phyloP scores from a whole-genome alignment of 2,113 vertebrate species.

The Setophaga kirtlandii region DNA sequence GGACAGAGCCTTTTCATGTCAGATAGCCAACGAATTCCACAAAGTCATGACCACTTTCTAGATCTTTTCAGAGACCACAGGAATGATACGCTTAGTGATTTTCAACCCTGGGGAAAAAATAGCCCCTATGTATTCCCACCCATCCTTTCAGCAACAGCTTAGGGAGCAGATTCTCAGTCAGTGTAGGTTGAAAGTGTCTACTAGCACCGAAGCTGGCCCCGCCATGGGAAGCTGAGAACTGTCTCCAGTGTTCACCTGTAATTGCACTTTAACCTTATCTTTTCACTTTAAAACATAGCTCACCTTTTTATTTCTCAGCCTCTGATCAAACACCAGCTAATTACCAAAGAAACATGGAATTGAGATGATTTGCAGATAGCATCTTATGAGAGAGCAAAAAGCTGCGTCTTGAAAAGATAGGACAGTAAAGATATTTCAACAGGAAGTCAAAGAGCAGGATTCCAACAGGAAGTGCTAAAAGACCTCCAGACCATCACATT shows the following conservation, averaged over 20 bases:
- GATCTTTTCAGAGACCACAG: background rate
- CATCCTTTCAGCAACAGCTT: background rate
- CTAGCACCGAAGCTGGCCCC: background rate
- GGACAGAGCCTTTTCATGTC: background rate
- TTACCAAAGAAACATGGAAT: background rate
- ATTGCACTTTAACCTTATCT: background rate
- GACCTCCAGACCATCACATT: background rate
- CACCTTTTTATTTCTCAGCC: background rate
- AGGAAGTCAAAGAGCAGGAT: background rate
- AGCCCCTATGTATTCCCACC: background rate
- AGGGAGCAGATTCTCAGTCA: background rate
- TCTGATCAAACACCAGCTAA: background rate
- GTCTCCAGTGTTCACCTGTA: background rate
- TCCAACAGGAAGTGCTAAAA: background rate
- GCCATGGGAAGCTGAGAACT: background rate
- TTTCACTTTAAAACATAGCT: background rate
- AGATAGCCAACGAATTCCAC: background rate
- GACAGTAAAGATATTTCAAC: background rate
- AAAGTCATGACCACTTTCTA: background rate
- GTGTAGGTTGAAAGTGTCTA: background rate
- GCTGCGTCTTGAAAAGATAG: background rate
- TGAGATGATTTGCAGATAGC: background rate
- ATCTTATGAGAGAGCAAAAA: background rate
- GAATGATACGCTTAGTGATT: background rate
- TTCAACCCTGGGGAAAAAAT: background rate